Base-by-base conservation (phyloP, 2,113 vertebrate species). In the Protomyctophum bolini region DNA sequence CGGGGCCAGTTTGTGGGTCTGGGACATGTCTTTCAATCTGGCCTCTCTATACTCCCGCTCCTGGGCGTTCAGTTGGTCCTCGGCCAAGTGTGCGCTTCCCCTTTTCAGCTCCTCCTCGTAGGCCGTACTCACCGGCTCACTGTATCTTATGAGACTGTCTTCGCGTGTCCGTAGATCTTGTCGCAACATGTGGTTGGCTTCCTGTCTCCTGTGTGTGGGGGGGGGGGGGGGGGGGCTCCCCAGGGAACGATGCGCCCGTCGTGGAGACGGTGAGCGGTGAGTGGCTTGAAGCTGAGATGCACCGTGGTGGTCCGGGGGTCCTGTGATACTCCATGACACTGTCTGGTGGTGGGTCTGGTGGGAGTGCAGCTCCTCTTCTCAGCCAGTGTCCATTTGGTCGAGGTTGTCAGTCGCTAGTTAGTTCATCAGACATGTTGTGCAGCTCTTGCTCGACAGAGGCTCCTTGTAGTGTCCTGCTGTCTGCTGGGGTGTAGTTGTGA, bases 321-420 rank as follows among this genome's bases (percentile, higher is more conserved):
- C 10, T 72, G 56, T 79, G 70, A 49, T 75, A 91, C 70, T 95
- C 94, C 89, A 95, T 90, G 85, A 93, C 94, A 52, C 95, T 96
- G 86, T 21, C 21, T 21, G 21, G 21, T 95, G 92, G 73, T 95
- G 95, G 33, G 94, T 1, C 1, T 95, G 92, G 73, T 95, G 95
- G 33, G 94, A 95, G 4, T 93, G 81, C 4, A 29, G 89, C 66
- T 95, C 95, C 49, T 93, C 93, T 92, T 70, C 8, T 83, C 87
- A 63, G 87, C 88, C 80, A 95, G 72, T 94, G 81, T 96, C 77
- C 94, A 96, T 96, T 74, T 63, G 66, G 72, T 96, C 92, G 0
- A 96, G 83, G 80, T 95, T 92, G 10, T 85, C 50, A 96, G 88
- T 10, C 86, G 85, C 2, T 83, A 50, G 92, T 91, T 3, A 96